Evolutionary conservation across 2,888 invertebrate genomes (phyloP), one percentile per base, ranked within the genome.

Genomic region (Pammene fasciana): DNA sequence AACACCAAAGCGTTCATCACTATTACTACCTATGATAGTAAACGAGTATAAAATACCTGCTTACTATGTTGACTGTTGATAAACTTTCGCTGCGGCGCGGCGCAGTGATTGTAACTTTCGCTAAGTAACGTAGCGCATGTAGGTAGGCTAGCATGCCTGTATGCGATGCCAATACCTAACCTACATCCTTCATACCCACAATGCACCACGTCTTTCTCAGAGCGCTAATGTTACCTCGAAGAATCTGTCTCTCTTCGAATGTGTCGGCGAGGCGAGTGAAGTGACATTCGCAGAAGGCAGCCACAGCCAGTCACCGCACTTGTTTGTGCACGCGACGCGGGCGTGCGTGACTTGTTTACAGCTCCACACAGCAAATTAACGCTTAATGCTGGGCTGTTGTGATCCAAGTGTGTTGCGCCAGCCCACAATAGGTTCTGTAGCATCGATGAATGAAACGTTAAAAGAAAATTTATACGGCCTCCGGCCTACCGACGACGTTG

Each of bases 301-400:
- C 79, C 79, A 78, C 67, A 70, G 71, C 79, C 79, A 78, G 80
- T 80, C 83, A 78, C 77, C 80, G 78, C 85, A 88, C 87, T 91
- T 91, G 91, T 91, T 91, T 92, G 89, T 91, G 88, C 91, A 92
- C 91, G 92, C 89, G 86, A 79, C 79, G 82, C 65, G 85, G 74
- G 84, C 90, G 86, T 91, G 92, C 85, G 81, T 85, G 83, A 82
- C 86, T 90, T 90, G 89, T 91, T 90, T 90, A 90, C 80, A 87
- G 83, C 82, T 70, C 16, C 55, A 55, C 64, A 59, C 57, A 52
- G 62, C 52, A 68, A 59, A 78, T 84, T 78, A 80, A 79, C 85
- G 85, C 77, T 81, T 84, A 85, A 82, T 82, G 80, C 82, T 81
- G 79, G 79, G 79, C 82, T 85, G 83, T 85, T 85, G 83, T 83